Evolutionary conservation across 1,140 invertebrate species (phyloP).

Genomic region (Caerostris extrusa): DNA sequence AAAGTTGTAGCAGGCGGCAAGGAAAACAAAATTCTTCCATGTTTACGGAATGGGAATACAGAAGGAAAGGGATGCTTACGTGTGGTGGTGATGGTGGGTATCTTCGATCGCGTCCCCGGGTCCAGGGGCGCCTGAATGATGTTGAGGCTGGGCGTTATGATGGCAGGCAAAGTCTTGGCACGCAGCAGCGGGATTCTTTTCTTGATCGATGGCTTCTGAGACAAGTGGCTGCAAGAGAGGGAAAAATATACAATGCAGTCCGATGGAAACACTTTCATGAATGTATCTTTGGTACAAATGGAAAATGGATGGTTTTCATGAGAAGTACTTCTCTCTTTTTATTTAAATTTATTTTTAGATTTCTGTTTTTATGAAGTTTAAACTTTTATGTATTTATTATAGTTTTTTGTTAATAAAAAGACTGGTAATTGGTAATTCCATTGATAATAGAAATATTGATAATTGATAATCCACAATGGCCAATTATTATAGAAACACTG

Average conservation of each 20-base stretch:
- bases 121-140: slow-evolving; percentile 87
- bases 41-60: not conserved
- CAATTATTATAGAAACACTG: no score
- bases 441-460: no score
- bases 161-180: slow-evolving; percentile 92
- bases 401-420: no score
- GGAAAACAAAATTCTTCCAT: not conserved
- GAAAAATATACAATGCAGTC: slow-evolving; percentile 24
- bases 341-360: no score
- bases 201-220: slow-evolving; percentile 76
- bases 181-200: slow-evolving; percentile 87
- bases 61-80: slow-evolving; percentile 33
- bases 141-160: slow-evolving; percentile 92
- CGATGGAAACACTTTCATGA: not conserved
- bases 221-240: slow-evolving; percentile 76
- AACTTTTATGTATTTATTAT: no score
- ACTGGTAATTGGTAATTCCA: no score
- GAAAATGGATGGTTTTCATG: not conserved
- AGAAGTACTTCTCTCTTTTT: slow-evolving; percentile 26
- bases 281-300: slow-evolving; percentile 29
- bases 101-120: slow-evolving; percentile 51
- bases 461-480: no score
- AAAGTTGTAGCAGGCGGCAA: not conserved
- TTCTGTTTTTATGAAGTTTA: no score
- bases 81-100: slow-evolving; percentile 71